phyloP scores from a whole-genome alignment of 2,888 invertebrate genomes.

The Ochropacha duplaris region DNA sequence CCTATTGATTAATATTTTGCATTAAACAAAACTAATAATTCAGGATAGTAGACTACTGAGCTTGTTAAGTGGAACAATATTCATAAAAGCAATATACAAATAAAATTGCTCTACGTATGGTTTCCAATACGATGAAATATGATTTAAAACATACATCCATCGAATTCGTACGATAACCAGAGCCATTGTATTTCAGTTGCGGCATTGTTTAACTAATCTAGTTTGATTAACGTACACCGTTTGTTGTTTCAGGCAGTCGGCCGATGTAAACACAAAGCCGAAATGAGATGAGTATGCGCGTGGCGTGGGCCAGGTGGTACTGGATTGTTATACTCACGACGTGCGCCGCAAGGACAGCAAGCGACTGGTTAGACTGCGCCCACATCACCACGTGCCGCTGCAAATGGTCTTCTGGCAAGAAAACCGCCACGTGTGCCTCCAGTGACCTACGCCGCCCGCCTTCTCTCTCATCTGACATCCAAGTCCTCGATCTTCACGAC shows the following conservation, averaged over 20 bases:
- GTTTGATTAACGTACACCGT: conserved; percentile 51
- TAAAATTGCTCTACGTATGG: conserved; percentile 16
- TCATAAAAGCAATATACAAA: conserved; percentile 22
- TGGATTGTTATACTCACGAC: conserved; percentile 79
- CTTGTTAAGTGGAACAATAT: neutral
- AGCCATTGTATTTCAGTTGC: conserved; percentile 38
- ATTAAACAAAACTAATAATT: neutral
- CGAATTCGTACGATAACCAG: conserved; percentile 25
- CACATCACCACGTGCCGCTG: conserved; percentile 92
- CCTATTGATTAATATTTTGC: neutral
- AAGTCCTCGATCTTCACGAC: conserved; percentile 91
- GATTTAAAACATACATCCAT: conserved; percentile 29
- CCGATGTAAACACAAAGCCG: conserved; percentile 77
- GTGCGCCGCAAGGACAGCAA: conserved; percentile 77
- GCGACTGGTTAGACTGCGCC: conserved; percentile 95
- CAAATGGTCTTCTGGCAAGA: conserved; percentile 96
- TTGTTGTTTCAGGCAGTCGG: conserved; percentile 78
- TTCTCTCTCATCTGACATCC: conserved; percentile 78
- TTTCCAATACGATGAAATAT: conserved; percentile 26
- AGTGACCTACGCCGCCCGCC: conserved; percentile 92
- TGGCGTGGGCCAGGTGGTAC: conserved; percentile 81
- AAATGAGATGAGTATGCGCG: conserved; percentile 83
- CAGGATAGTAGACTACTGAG: neutral
- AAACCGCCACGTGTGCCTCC: conserved; percentile 92
- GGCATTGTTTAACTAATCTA: conserved; percentile 54